Evolutionary conservation across 2,888 invertebrate genomes (phyloP), one percentile per base, ranked within the genome.

Genomic region (Octonoba sinensis): DNA sequence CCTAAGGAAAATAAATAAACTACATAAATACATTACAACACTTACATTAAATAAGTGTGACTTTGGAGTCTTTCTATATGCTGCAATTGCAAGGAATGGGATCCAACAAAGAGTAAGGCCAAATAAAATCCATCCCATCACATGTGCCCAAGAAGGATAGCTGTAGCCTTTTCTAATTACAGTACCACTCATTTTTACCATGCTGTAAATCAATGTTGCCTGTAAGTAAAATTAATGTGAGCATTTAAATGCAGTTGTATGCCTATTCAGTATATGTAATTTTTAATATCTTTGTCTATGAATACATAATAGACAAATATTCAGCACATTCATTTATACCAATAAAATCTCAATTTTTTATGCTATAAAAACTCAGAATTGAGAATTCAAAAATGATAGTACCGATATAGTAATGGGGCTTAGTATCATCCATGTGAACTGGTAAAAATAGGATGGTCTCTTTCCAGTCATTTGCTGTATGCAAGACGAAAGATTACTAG

Each of bases 391-490:
- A 6, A 36, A 36, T 11, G 3, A 1, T 36, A 6, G 11, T 67
- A 82, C 82, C 56, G 74, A 56, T 15, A 83, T 83, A 16, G 83
- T 60, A 3, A 83, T 20, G 16, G 83, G 83, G 2, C 64, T 74
- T 13, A 83, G 51, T 20, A 83, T 66, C 44, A 78, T 69, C 83
- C 83, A 83, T 0, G 47, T 64, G 47, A 83, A 78, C 46, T 74
- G 73, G 20, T 78, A 78, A 47, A 83, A 74, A 54, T 75, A 74
- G 11, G 83, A 73, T 36, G 78, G 49, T 3, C 60, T 74, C 27
- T 83, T 83, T 1, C 78, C 83, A 20, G 83, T 83, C 83, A 83
- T 83, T n/a, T 83, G 78, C 22, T 69, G 77, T 47, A 83, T 83
- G 60, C 74, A 78, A 1, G 65, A 16, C 2, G 78, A 69, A 20